Evolutionary conservation across 2,797 vertebrate species (phyloP), one percentile per base, ranked within the genome.

Genomic region (Leptoclinus maculatus): DNA sequence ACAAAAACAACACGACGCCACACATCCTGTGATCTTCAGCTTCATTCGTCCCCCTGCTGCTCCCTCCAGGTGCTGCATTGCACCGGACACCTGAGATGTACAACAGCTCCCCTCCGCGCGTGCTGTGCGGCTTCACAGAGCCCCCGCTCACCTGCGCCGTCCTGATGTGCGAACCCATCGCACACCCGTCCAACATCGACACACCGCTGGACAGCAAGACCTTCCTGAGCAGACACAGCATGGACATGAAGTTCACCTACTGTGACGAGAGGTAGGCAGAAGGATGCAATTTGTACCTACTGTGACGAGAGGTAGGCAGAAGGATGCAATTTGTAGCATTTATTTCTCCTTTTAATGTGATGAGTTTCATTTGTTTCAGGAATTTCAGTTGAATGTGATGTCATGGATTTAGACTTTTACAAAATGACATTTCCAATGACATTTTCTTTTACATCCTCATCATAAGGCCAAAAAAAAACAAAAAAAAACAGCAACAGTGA

Each of bases 171-270:
- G 96, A 98, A 56, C 98, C 97, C 2, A 97, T 99, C 88, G 95
- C 97, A 12, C 98, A 99, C 86, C 98, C 98, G 0, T 98, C 97
- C 86, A 97, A 97, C 93, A 97, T 99, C 5, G 97, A 99, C 87
- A 97, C 96, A 14, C 98, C 97, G 0, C 91, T 99, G 86, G 98
- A 99, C 95, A 98, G 97, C 95, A 98, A 95, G 93, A 98, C 97
- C 32, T 99, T 99, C 92, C 95, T 99, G 84, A 99, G 98, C 92
- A 94, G 98, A 78, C 98, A 99, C 85, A 97, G 97, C 95, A 99
- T 99, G 98, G 98, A 99, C 94, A 99, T 99, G 98, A 99, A 99
- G 90, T 99, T 98, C 91, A 99, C 97, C 79, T 99, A 98, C 92
- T 99, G 97, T 3, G 98, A 99, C 41, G 97, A 99, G 86, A 97